Conservation (phyloP, 2,113 vertebrate genomes). For the Pomatostomus ruficeps region DNA sequence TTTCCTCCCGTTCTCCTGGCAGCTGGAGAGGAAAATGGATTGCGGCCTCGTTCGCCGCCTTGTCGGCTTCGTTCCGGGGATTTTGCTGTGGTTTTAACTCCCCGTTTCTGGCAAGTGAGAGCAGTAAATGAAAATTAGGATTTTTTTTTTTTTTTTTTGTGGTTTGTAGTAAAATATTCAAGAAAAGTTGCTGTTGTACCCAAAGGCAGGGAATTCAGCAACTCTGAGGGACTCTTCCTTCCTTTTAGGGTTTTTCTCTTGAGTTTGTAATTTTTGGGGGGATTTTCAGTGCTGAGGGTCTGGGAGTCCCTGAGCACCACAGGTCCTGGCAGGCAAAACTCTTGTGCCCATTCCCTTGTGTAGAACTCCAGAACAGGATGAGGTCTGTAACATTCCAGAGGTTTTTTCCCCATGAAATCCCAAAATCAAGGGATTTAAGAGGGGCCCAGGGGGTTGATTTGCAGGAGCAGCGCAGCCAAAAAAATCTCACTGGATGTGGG, state of each 20-base stretch:
- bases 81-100: neutral
- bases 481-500: fast-evolving
- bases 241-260: neutral
- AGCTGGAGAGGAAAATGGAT: neutral
- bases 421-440: neutral
- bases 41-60: neutral
- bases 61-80: neutral
- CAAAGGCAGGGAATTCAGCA: neutral
- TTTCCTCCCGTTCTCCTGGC: neutral
- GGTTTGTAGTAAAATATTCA: neutral
- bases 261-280: neutral
- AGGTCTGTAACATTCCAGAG: neutral
- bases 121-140: neutral
- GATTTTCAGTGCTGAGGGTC: neutral
- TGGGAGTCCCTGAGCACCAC: neutral
- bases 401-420: neutral
- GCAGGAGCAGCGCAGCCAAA: neutral
- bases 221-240: neutral
- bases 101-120: neutral
- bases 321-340: neutral
- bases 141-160: too few species aligned
- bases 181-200: neutral
- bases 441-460: neutral
- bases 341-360: neutral
- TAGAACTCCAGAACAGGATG: neutral